Base-by-base conservation (phyloP, 2,113 vertebrate species). In the Phoenicopterus ruber region DNA sequence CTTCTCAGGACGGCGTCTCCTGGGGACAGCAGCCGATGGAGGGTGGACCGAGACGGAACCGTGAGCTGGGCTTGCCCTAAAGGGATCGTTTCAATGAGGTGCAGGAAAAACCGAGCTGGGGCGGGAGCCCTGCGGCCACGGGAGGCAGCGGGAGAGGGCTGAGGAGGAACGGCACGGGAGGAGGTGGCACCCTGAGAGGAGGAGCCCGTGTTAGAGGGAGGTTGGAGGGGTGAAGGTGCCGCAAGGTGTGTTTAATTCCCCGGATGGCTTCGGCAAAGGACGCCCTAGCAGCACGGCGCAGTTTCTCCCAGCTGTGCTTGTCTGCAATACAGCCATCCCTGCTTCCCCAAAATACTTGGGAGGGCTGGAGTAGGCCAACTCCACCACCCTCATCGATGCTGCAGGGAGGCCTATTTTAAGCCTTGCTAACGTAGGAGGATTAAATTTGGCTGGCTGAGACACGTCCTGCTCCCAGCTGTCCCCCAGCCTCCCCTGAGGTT, bases 391-490 rank as follows among this genome's bases (percentile, higher is more conserved):
- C 95, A 91, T 96, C 44, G 84, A 94, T 97, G 94, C 94, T 96
- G 95, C 96, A 96, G 93, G 94, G 94, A 97, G 96, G 96, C 95
- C 96, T 97, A 97, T 97, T 97, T 97, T 97, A 97, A 97, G 96
- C 95, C 95, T 96, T 97, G 96, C 96, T 94, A 97, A 96, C 94
- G 96, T 97, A 96, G 96, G 96, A 97, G 96, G 96, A 97, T 97
- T 97, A 97, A 96, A 97, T 97, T 97, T 96, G 96, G 96, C 96
- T 97, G 95, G 92, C 96, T 97, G 95, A 97, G 96, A 96, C 96
- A 97, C 96, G 96, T 97, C 96, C 96, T 96, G 96, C 96, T 97
- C 96, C 96, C 96, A 97, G 96, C 95, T 97, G 96, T 96, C 96
- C 96, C 96, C 94, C 96, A 96, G 94, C 95, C 91, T 97, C 96